phyloP scores from a whole-genome alignment of 2,797 vertebrate species.

The Telmatherina bonti region DNA sequence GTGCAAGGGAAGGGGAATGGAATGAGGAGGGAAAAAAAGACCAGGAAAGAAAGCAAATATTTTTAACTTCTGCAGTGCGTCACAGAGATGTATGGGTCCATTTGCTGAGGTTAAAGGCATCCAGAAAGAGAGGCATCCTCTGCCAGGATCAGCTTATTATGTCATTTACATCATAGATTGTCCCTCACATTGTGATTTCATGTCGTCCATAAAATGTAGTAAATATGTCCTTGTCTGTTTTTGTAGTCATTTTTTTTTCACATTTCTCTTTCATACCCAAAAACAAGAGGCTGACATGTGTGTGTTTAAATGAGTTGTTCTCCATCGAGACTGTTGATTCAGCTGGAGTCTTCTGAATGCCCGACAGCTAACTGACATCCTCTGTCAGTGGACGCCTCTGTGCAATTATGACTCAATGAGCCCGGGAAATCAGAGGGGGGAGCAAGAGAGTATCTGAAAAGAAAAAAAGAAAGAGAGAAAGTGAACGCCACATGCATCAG shows the following conservation, averaged over 20 bases:
- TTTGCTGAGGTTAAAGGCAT: slow-evolving; percentile 44
- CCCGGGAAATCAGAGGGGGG: slow-evolving; percentile 65
- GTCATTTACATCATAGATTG: slow-evolving; percentile 35
- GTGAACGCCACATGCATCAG: slow-evolving; percentile 35
- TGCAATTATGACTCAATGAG: slow-evolving; percentile 82
- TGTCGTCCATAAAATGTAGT: slow-evolving; percentile 31
- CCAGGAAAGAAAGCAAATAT: slow-evolving; percentile 69
- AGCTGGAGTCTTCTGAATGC: slow-evolving; percentile 76
- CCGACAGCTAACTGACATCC: slow-evolving; percentile 81
- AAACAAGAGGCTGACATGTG: slow-evolving; percentile 29
- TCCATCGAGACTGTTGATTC: slow-evolving; percentile 78
- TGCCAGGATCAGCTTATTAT: slow-evolving; percentile 34
- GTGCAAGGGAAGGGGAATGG: slow-evolving; percentile 61
- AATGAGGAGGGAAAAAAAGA: slow-evolving; percentile 42
- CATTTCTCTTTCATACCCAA: slow-evolving; percentile 17
- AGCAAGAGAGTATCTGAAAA: slow-evolving; percentile 41
- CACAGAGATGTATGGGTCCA: slow-evolving; percentile 57
- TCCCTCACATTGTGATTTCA: slow-evolving; percentile 32
- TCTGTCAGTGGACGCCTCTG: slow-evolving; percentile 70
- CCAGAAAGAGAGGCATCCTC: slow-evolving; percentile 33
- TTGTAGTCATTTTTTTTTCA: slow-evolving; percentile 24
- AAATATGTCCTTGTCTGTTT: slow-evolving; percentile 54
- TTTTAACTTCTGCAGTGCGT: slow-evolving; percentile 73
- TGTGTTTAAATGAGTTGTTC: slow-evolving; percentile 23
- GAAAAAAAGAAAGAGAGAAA: slow-evolving; percentile 34